Evolutionary conservation across 2,888 invertebrate species (phyloP).

Genomic region (Monoplex corrugatus): DNA sequence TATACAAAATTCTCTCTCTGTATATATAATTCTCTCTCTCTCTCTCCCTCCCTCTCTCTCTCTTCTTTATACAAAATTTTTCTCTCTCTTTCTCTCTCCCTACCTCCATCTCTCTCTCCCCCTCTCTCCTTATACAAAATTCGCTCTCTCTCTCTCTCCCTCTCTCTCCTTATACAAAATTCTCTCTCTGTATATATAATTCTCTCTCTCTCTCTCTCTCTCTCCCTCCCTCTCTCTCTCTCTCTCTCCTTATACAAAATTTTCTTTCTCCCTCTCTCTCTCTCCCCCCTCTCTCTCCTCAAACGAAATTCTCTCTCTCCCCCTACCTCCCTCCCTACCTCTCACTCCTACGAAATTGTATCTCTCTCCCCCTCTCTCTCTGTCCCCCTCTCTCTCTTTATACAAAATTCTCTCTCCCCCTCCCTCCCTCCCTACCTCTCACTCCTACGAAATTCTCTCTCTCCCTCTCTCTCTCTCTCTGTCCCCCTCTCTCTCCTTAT

Average conservation of each 20-base stretch:
- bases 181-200: background rate
- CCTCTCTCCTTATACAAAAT: too few species aligned
- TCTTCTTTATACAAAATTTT: too few species aligned
- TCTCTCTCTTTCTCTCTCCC: background rate
- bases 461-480: background rate
- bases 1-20: too few species aligned
- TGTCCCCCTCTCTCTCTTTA: background rate
- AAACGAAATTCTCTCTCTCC: too few species aligned
- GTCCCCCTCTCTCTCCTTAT: background rate
- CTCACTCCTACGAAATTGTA: background rate
- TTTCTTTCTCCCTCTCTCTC: background rate
- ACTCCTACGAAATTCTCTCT: too few species aligned
- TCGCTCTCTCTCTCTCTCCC: background rate
- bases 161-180: too few species aligned
- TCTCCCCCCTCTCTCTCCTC: background rate
- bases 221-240: background rate
- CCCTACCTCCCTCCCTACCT: background rate
- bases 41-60: background rate
- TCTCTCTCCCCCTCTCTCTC: background rate
- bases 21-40: background rate
- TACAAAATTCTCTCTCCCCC: conserved; percentile 89
- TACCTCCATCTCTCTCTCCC: background rate
- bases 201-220: background rate
- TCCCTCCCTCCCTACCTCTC: background rate
- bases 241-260: too few species aligned